These are phyloP conservation scores for Leucosticte australis DNA, from an alignment of 2,113 vertebrate species.

Conservation along the genomic window DNA sequence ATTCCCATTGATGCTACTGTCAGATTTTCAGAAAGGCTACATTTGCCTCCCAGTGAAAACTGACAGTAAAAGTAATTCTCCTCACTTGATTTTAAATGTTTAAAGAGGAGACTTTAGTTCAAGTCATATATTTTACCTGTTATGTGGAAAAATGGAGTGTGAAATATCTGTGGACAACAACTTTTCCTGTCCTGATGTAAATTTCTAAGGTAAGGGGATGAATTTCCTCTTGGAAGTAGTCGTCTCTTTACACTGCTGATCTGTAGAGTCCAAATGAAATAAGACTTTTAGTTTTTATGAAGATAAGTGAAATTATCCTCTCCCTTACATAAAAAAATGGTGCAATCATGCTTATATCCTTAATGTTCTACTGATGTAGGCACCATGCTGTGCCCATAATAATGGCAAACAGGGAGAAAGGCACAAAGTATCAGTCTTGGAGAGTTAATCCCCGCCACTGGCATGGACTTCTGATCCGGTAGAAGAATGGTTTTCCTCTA, in stretches of 20 bases:
- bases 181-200: not conserved
- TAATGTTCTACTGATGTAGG: not conserved
- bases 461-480: not conserved
- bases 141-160: not conserved
- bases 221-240: not conserved
- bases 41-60: not conserved
- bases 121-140: not conserved
- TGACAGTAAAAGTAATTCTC: not conserved
- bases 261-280: not conserved
- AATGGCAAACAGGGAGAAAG: not conserved
- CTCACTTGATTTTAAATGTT: not conserved
- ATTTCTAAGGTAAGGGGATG: not conserved
- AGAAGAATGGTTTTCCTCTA: not conserved
- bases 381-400: not conserved
- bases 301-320: not conserved
- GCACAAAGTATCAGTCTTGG: not conserved
- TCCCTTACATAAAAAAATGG: not conserved
- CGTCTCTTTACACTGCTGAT: not conserved
- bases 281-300: not conserved
- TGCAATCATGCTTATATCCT: not conserved
- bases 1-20: not conserved
- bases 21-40: not conserved
- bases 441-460: not conserved
- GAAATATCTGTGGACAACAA: not conserved
- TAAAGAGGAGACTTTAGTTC: not conserved